A percentile compares a stretch with the other conserved stretches of the same genome.
phyloP scores from a whole-genome alignment of 2,797 vertebrate species.

The Pseudochirops cupreus region DNA sequence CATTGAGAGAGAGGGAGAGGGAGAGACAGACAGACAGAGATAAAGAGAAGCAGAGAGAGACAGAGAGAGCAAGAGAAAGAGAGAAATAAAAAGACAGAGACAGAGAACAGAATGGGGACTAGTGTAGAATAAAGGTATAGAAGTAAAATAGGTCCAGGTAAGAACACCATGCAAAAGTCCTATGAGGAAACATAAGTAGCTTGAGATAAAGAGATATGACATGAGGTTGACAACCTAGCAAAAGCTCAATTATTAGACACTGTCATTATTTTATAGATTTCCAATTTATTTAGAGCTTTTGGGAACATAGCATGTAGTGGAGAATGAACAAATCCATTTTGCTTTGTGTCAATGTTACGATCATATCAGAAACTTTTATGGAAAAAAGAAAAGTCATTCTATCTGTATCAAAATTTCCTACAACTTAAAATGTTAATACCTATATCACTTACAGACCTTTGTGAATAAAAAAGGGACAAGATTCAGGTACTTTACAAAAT shows the following conservation, averaged over 20 bases:
- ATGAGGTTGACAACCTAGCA: neutral
- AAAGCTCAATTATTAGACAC: neutral
- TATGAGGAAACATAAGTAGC: neutral
- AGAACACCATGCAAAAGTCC: neutral
- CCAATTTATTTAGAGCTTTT: neutral
- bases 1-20: neutral
- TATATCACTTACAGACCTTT: neutral
- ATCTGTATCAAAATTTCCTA: neutral
- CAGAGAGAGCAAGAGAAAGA: too few relatives aligned
- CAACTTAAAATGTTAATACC: neutral
- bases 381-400: neutral
- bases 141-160: neutral
- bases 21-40: too few relatives aligned
- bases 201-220: neutral
- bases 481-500: too few relatives aligned
- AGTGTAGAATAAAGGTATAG: neutral
- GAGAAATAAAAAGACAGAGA: too few relatives aligned
- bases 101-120: neutral
- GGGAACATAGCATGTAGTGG: neutral
- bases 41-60: too few relatives aligned
- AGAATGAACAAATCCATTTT: neutral
- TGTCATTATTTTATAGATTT: neutral
- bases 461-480: neutral
- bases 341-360: neutral
- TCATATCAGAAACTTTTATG: neutral